phyloP scores from a whole-genome alignment of 2,797 vertebrate genomes.

The Falco berigora region DNA sequence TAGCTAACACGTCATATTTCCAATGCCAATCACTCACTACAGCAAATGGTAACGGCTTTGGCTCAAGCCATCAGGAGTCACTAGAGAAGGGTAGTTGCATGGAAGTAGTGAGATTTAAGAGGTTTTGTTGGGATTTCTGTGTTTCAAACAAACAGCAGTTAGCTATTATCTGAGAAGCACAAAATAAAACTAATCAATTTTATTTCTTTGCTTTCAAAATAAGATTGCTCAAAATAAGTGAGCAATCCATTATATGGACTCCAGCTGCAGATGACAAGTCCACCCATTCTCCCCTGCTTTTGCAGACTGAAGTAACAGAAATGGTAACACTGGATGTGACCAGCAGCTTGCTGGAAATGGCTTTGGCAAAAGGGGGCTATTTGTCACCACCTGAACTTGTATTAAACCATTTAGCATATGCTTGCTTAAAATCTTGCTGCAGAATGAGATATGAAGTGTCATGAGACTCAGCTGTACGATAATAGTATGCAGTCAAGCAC shows the following conservation, averaged over 20 bases:
- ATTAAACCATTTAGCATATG: background rate
- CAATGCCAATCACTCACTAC: background rate
- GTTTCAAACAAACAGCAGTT: background rate
- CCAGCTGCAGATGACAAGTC: background rate
- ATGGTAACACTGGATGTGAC: background rate
- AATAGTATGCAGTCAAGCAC: background rate
- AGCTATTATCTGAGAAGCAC: background rate
- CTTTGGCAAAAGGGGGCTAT: background rate
- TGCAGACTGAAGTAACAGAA: background rate
- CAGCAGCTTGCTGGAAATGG: background rate
- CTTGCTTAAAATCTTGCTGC: background rate
- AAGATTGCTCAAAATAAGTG: background rate
- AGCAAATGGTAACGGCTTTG: background rate
- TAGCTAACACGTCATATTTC: background rate
- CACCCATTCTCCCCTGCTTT: background rate
- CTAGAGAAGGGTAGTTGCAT: background rate
- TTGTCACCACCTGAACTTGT: background rate
- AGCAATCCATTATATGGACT: background rate
- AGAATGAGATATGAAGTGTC: background rate
- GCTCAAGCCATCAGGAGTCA: background rate
- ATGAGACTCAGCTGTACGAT: conserved; percentile 10
- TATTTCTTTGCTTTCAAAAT: background rate
- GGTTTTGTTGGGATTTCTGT: background rate
- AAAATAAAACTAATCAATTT: background rate
- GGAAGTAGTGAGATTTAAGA: background rate